phyloP scores from a whole-genome alignment of 1,140 invertebrate genomes.

The Camponotus floridanus region DNA sequence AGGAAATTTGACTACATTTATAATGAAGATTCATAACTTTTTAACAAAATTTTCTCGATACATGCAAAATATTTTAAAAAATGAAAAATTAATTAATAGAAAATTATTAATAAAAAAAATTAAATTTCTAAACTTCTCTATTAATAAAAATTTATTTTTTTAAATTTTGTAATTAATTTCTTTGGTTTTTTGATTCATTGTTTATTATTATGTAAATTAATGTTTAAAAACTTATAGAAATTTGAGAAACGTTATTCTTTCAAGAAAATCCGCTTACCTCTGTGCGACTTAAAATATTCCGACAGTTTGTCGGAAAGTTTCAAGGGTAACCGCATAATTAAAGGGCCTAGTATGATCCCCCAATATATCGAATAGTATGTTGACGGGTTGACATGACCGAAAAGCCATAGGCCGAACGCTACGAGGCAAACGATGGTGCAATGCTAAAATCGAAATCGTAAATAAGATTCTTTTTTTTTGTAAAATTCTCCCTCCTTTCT shows the following conservation, averaged over 20 bases:
- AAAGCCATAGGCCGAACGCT: constrained; percentile 80
- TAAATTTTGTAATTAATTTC: too few species aligned
- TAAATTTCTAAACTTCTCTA: too few species aligned
- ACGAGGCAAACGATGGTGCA: constrained; percentile 77
- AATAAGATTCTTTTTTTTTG: not conserved
- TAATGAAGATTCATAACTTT: too few species aligned
- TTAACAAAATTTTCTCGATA: too few species aligned
- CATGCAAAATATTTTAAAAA: not conserved
- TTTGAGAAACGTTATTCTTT: not conserved
- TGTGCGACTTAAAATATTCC: constrained; percentile 53
- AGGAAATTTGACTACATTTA: too few species aligned
- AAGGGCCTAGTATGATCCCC: constrained; percentile 79
- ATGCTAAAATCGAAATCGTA: constrained; percentile 73
- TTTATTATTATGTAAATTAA: not conserved
- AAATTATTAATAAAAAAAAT: too few species aligned
- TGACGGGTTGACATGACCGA: constrained; percentile 77
- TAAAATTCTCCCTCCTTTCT: not conserved
- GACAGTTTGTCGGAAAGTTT: constrained; percentile 77
- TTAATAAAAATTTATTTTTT: too few species aligned
- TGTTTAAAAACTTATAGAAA: not conserved
- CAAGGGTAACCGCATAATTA: constrained; percentile 69
- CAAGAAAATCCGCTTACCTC: constrained; percentile 66
- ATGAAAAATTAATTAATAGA: too few species aligned
- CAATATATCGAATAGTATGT: constrained; percentile 80
- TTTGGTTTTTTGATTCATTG: too few species aligned